Conservation (phyloP, 2,888 invertebrate species). For the Julus scandinavius region DNA sequence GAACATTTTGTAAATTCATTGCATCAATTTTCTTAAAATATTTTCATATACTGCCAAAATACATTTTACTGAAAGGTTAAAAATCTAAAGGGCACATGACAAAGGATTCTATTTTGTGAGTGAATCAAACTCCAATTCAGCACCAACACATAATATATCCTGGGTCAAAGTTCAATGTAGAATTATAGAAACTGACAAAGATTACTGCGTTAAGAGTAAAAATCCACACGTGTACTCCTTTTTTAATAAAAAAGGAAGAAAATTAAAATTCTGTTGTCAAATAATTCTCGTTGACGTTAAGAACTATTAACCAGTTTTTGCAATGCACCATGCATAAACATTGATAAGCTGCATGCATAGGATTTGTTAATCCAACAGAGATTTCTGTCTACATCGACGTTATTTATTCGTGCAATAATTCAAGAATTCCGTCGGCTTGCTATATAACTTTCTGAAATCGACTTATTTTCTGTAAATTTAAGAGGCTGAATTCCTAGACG, state of each 20-base stretch:
- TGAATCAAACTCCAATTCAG: not conserved
- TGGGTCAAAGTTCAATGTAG: not conserved
- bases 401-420: not conserved
- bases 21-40: too few species aligned
- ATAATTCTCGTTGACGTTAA: not conserved
- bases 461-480: not conserved
- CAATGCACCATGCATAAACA: not conserved
- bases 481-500: not conserved
- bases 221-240: not conserved
- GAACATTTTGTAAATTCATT: too few species aligned
- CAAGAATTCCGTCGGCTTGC: not conserved
- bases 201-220: not conserved
- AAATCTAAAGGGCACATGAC: not conserved
- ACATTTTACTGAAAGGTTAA: too few species aligned
- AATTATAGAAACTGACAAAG: not conserved
- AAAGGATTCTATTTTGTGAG: not conserved
- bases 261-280: slow-evolving; percentile 18
- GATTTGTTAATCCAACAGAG: not conserved
- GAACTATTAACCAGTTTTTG: not conserved
- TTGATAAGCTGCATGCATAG: not conserved
- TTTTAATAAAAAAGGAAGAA: slow-evolving; percentile 33
- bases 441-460: not conserved
- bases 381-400: not conserved
- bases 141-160: not conserved
- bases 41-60: too few species aligned